phyloP scores from a whole-genome alignment of 2,888 invertebrate genomes.

The Metallyticus violacea region DNA sequence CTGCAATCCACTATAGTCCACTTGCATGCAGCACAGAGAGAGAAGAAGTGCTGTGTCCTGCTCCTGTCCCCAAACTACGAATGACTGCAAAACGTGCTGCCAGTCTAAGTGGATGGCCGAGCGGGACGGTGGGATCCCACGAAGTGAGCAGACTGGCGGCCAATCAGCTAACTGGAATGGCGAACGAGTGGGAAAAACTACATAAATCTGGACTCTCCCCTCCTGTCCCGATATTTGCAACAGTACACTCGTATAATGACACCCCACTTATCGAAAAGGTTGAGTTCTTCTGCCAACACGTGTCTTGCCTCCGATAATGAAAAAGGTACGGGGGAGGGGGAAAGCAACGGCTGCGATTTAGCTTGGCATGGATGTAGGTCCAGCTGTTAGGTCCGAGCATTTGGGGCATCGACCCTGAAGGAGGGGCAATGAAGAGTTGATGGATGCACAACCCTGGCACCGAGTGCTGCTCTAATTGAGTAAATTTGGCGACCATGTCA shows the following conservation, averaged over 20 bases:
- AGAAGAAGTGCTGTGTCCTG: too few species aligned
- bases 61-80: neutral
- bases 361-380: too few species aligned
- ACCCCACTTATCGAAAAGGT: too few species aligned
- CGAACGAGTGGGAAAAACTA: neutral
- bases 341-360: too few species aligned
- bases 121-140: neutral
- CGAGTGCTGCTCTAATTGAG: too few species aligned
- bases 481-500: too few species aligned
- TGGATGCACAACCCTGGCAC: too few species aligned
- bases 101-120: neutral
- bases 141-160: neutral
- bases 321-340: neutral
- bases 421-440: too few species aligned
- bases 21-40: too few species aligned
- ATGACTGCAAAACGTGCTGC: too few species aligned
- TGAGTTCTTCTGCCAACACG: neutral
- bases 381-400: neutral
- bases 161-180: neutral
- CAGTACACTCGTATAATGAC: too few species aligned
- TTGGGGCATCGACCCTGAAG: too few species aligned
- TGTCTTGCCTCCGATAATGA: neutral
- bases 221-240: neutral
- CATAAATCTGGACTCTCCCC: neutral
- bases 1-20: neutral